phyloP scores from a whole-genome alignment of 2,113 vertebrate species.

The Triplophysa dalaica region DNA sequence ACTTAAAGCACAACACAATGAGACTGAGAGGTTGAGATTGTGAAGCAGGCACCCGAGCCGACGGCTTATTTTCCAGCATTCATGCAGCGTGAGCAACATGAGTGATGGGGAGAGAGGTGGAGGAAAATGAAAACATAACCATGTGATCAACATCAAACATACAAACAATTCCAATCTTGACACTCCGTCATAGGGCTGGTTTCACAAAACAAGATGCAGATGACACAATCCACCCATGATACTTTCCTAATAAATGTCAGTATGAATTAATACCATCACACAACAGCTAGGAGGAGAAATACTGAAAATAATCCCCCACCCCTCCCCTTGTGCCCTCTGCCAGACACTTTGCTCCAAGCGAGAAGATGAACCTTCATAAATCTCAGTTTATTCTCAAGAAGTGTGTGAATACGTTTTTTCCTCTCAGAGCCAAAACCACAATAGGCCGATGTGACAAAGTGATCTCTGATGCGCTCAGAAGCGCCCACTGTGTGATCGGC shows the following conservation, averaged over 20 bases:
- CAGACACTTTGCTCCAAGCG: constrained; percentile 3
- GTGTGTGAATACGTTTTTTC: constrained; percentile 26
- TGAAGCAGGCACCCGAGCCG: constrained; percentile 6
- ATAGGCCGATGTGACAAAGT: not conserved
- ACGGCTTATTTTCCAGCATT: not conserved
- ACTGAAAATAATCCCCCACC: constrained; percentile 1
- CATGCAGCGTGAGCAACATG: not conserved
- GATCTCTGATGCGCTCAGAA: not conserved
- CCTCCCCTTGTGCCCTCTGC: not conserved
- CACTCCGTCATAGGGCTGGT: not conserved
- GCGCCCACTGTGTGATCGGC: no score
- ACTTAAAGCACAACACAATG: constrained; percentile 30
- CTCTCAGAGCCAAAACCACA: not conserved
- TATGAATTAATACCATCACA: constrained; percentile 25
- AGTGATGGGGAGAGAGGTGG: not conserved
- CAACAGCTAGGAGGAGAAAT: constrained; percentile 10
- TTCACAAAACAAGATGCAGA: not conserved
- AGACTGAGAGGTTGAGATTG: constrained; percentile 26
- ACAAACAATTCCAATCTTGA: not conserved
- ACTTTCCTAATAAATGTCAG: constrained; percentile 14
- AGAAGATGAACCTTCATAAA: constrained; percentile 35
- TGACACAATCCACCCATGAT: not conserved
- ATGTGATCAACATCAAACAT: constrained; percentile 8
- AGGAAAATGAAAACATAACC: not conserved
- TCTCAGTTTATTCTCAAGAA: constrained; percentile 24